Evolutionary conservation across 1,140 invertebrate species (phyloP), one percentile per base, ranked within the genome.

Genomic region (Neotoxoptera formosana): DNA sequence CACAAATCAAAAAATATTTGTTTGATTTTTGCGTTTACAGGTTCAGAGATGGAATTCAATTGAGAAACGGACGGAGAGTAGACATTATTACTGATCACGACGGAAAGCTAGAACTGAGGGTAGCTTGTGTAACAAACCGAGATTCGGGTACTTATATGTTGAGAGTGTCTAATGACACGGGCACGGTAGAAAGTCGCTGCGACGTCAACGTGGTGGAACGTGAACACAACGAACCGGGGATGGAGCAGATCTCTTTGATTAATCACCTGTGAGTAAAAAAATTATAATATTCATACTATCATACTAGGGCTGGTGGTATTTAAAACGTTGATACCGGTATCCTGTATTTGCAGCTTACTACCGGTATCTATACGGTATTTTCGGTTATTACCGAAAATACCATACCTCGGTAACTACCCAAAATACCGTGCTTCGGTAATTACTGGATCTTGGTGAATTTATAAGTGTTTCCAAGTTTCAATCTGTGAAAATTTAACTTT

Each of bases 121-220:
- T 98, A 34, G 96, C 96, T 6, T 95, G 96, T 36, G 96, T 97
- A 0, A 97, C 96, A 0, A 86, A 94, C 2, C 95, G 96, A 41
- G 98, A 99, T 95, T 97, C 97, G 7, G 99, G 98, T n/a, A 96
- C 97, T 41, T 99, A 99, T 95, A 97, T 96, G 1, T 99, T 98
- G 94, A 97, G 97, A 1, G 98, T 98, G 8, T 97, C 96, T 14
- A 99, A 99, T 95, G 97, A 97, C 94, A 97, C 98, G 11, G 98
- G 98, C 51, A 96, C 96, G 94, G 96, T 96, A 17, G 97, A 98
- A 94, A 98, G 97, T 21, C 96, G 96, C 23, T 97, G 97, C n/a
- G 96, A 96, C 51, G 96, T 99, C 17, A 95, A 96, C 51, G 96
- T 98, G 6, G 95, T 96, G 23, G 91, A 84, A 51, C 47, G 34